Conservation (phyloP, 1,140 invertebrate species). For the Atta cephalotes region DNA sequence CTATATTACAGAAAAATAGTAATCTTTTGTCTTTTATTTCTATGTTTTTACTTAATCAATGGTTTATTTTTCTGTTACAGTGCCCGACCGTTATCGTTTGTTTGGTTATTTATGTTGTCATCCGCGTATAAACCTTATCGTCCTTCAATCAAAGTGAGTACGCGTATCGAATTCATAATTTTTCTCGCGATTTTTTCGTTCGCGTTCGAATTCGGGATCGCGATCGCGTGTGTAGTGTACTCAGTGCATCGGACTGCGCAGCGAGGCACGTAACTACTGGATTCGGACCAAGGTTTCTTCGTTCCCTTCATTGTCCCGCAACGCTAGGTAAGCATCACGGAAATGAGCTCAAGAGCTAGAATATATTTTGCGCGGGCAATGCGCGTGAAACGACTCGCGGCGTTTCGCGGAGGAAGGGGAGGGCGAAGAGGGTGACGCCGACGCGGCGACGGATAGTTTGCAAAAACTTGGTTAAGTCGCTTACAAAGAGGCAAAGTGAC, state of each 20-base stretch:
- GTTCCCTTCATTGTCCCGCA: background rate
- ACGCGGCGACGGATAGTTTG: conserved; percentile 62
- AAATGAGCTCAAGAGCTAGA: conserved; percentile 45
- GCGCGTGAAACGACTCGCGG: conserved; percentile 59
- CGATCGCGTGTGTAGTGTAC: conserved; percentile 5
- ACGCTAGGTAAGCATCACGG: conserved; percentile 46
- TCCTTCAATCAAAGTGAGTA: background rate
- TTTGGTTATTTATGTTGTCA: background rate
- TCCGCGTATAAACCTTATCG: background rate
- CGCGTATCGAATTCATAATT: background rate
- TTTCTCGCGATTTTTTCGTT: background rate
- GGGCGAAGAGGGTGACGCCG: background rate
- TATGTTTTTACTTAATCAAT: background rate
- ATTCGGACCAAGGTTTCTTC: conserved; percentile 27
- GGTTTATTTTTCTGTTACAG: conserved; percentile 41
- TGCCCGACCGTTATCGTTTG: background rate
- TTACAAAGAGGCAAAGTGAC: conserved; percentile 68
- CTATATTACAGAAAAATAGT: background rate
- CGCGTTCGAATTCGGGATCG: background rate
- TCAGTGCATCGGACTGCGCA: conserved; percentile 10
- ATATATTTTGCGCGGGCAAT: conserved; percentile 58
- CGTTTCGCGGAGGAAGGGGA: background rate
- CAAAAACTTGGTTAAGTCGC: conserved; percentile 69
- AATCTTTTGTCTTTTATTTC: background rate
- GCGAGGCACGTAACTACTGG: background rate